Conservation (phyloP, 2,113 vertebrate genomes). For the Cercopithecus mona region DNA sequence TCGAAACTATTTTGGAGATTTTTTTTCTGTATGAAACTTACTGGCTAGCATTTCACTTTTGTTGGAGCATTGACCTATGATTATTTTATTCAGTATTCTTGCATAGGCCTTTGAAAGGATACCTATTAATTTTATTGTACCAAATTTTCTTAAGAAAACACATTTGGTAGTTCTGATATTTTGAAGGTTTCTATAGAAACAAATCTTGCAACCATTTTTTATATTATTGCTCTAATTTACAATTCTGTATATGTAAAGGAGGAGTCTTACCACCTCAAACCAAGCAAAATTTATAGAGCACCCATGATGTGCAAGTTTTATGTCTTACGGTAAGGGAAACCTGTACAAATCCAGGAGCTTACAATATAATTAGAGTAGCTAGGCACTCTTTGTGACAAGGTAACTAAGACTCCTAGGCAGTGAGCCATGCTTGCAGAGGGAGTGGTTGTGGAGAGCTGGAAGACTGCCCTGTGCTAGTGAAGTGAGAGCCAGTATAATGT, state of each 20-base stretch:
- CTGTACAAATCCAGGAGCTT: neutral
- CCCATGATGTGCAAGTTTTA: neutral
- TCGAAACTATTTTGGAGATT: slow-evolving; percentile 1
- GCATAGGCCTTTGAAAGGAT: slow-evolving; percentile 41
- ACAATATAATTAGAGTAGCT: slow-evolving; percentile 15
- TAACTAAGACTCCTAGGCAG: slow-evolving; percentile 27
- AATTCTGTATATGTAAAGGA: slow-evolving; percentile 50
- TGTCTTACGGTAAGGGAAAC: slow-evolving; percentile 32
- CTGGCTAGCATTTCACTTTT: slow-evolving; percentile 51
- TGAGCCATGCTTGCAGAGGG: slow-evolving; percentile 11
- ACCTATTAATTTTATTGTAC: slow-evolving; percentile 68
- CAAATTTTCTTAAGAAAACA: slow-evolving; percentile 62
- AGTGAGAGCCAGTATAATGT: slow-evolving; percentile 34
- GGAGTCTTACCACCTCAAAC: neutral
- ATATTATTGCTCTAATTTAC: slow-evolving; percentile 33
- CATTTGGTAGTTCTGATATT: slow-evolving; percentile 61
- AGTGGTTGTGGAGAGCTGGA: slow-evolving; percentile 28
- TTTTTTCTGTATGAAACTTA: slow-evolving; percentile 37
- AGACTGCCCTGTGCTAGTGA: neutral
- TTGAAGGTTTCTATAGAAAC: slow-evolving; percentile 70
- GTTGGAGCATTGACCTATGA: slow-evolving; percentile 63
- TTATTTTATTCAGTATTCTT: slow-evolving; percentile 69
- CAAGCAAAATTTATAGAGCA: slow-evolving; percentile 38
- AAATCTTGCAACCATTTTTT: slow-evolving; percentile 50
- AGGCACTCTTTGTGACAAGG: slow-evolving; percentile 15